Percentiles rank a stretch among this genome's conserved stretches.
Conservation (phyloP, 2,888 invertebrate species). For the Folsomia manolachei region DNA sequence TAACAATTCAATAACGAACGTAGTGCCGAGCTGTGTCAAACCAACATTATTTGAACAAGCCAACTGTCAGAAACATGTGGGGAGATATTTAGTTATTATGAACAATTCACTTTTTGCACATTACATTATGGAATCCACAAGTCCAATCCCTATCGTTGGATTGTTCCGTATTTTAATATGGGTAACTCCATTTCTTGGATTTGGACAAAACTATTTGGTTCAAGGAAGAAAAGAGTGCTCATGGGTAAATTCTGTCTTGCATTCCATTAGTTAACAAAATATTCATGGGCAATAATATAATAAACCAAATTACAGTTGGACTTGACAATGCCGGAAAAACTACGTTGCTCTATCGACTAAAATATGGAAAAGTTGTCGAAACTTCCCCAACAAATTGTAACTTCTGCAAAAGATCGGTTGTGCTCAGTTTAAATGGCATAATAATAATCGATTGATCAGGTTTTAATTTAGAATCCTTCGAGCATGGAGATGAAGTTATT, state of each 20-base stretch:
- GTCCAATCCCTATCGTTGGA: no score
- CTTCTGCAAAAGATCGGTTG: background rate
- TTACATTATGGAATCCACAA: no score
- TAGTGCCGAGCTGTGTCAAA: no score
- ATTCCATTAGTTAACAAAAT: background rate
- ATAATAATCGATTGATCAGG: background rate
- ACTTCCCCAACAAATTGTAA: constrained; percentile 1
- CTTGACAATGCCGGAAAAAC: constrained; percentile 2
- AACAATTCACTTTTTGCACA: no score
- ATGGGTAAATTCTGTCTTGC: background rate
- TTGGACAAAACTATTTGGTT: constrained; percentile 3
- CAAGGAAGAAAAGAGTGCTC: background rate
- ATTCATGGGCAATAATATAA: background rate
- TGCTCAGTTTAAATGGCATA: background rate
- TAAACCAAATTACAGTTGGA: background rate
- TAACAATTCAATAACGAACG: no score
- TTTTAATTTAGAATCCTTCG: background rate
- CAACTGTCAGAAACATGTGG: no score
- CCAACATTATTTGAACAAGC: no score
- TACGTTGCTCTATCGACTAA: background rate
- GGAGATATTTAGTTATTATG: no score
- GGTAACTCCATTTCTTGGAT: constrained; percentile 2
- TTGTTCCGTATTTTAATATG: no score
- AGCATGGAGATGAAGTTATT: background rate
- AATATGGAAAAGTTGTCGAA: background rate